Base-by-base conservation (phyloP, 1,140 invertebrate species). In the Drosophila novamexicana region DNA sequence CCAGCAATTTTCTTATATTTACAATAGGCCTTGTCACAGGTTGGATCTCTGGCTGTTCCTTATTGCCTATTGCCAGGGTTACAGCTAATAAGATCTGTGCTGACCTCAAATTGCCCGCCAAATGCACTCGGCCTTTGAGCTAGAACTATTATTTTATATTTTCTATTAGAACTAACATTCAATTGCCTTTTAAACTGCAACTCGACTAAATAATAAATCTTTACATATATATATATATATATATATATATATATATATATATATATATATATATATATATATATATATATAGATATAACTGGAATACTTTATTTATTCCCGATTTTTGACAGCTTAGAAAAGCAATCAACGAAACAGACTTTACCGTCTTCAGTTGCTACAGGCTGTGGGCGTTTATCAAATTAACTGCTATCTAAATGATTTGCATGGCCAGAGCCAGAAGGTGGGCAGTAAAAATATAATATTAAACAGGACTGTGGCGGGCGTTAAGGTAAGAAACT, bases 311-410 rank as follows among this genome's bases (percentile, higher is more conserved):
- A 5, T 29, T 29, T 29, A 5, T 29, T 29, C 22, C 22, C 22
- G 3, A 29, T 29, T 29, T 29, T 29, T 29, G 22, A 29, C 5
- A 29, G 22, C 22, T 29, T 29, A 4, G 22, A 29, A 29, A 29
- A 29, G 22, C 22, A 29, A 29, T 29, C 0, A 29, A 29, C 22
- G 22, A 3, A 5, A 29, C 22, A 29, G 22, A 29, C 22, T 29
- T 29, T 29, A 29, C 22, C 22, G 22, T 29, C 40, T 44, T 44
- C 42, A 45, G 42, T 45, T 3, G 14, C 34, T 10, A 44, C 14
- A 12, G 40, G 18, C 52, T 47, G 14, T 56, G n/a, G 22, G 57
- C 36, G 47, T 47, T 54, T 62, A 68, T 68, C 57, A 52, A 68
- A 44, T 63, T 70, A 59, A 52, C 7, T 14, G 65, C 56, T 42